A percentile compares a stretch with the other conserved stretches of the same genome.
phyloP scores from a whole-genome alignment of 2,888 invertebrate species.

The Andrena camellia region DNA sequence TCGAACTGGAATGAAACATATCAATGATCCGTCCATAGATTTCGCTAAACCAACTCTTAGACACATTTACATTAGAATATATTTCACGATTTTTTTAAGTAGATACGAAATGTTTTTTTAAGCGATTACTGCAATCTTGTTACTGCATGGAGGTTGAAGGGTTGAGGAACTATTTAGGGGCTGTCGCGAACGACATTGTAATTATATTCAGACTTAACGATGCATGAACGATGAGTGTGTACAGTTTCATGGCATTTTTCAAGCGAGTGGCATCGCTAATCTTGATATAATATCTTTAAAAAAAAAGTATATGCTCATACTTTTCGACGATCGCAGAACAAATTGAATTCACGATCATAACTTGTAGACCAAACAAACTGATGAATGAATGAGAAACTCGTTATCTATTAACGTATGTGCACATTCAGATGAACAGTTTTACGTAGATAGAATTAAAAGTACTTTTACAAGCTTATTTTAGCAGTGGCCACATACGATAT shows the following conservation, averaged over 20 bases:
- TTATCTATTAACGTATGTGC: background rate
- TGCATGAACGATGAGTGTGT: too few species aligned
- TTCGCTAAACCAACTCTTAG: conserved; percentile 13
- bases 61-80: background rate
- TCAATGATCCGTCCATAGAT: conserved; percentile 24
- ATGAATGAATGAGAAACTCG: conserved; percentile 10
- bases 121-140: background rate
- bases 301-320: conserved; percentile 45
- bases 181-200: too few species aligned
- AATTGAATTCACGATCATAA: conserved; percentile 16
- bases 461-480: conserved; percentile 37
- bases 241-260: too few species aligned
- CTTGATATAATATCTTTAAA: conserved; percentile 9
- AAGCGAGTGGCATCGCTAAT: too few species aligned
- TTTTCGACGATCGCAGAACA: conserved; percentile 20
- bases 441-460: conserved; percentile 9
- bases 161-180: background rate
- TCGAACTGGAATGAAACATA: conserved; percentile 24
- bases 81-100: background rate
- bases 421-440: conserved; percentile 18
- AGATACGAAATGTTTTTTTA: background rate
- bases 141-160: background rate
- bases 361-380: conserved; percentile 32
- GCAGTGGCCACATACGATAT: conserved; percentile 18
- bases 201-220: too few species aligned